phyloP scores from a whole-genome alignment of 2,113 vertebrate species.

The Azemiops feae region DNA sequence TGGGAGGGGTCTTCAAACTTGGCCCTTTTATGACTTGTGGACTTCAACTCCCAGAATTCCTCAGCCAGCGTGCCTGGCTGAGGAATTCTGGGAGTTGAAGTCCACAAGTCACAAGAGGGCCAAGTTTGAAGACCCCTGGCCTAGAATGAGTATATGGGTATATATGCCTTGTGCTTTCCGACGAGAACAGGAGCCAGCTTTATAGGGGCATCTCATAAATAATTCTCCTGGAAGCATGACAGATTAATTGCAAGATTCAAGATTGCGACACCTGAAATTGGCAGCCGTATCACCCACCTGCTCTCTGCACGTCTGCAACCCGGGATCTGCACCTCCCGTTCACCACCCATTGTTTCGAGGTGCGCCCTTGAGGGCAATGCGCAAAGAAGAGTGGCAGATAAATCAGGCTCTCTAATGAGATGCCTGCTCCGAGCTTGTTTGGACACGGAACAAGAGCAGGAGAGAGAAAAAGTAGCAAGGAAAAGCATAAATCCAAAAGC shows the following conservation, averaged over 20 bases:
- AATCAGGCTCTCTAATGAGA: background rate
- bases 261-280: background rate
- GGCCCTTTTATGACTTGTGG: too few relatives aligned
- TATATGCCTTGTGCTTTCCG: background rate
- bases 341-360: background rate
- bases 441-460: background rate
- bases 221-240: background rate
- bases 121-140: too few relatives aligned
- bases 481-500: background rate
- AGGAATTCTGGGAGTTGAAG: too few relatives aligned
- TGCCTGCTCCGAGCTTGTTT: background rate
- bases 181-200: background rate
- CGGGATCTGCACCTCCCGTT: background rate
- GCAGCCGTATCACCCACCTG: background rate
- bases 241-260: background rate
- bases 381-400: background rate
- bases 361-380: background rate
- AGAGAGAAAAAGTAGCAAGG: background rate
- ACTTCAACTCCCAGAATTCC: too few relatives aligned
- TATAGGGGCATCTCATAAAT: background rate
- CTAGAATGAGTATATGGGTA: too few relatives aligned
- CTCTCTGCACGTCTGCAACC: background rate
- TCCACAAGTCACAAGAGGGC: too few relatives aligned
- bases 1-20: too few relatives aligned
- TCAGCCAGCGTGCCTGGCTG: too few relatives aligned